phyloP scores from a whole-genome alignment of 2,797 vertebrate species.

The Hafferia zeledoni region DNA sequence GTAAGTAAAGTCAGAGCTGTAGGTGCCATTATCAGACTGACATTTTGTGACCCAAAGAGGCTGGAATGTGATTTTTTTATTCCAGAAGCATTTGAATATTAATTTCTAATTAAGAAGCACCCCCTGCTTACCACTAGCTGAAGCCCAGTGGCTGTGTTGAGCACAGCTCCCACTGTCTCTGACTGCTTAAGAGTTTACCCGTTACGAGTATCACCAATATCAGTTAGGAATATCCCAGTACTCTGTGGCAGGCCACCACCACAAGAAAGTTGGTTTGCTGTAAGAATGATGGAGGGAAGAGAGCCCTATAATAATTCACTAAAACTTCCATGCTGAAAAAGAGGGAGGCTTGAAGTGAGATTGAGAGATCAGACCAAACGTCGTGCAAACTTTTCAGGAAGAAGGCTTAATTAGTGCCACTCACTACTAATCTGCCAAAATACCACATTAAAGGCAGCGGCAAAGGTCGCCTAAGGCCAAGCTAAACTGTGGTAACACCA shows the following conservation, averaged over 20 bases:
- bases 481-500: not conserved
- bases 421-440: conserved; percentile 32
- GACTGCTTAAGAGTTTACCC: not conserved
- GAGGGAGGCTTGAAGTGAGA: not conserved
- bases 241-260: accelerated
- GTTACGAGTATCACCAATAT: not conserved
- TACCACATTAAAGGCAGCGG: conserved; percentile 8
- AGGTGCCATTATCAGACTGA: conserved; percentile 39
- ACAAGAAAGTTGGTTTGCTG: not conserved
- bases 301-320: not conserved
- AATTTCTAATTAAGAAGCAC: conserved; percentile 48
- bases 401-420: conserved; percentile 21
- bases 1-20: conserved; percentile 41
- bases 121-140: not conserved
- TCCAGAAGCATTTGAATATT: conserved; percentile 50
- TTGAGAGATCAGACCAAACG: not conserved
- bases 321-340: not conserved
- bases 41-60: conserved; percentile 15
- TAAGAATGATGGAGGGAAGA: not conserved
- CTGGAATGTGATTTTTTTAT: conserved; percentile 11
- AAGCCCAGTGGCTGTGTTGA: not conserved
- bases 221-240: not conserved
- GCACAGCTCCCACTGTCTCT: not conserved
- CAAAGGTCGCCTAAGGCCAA: conserved; percentile 59
- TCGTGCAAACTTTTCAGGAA: not conserved